Conservation (phyloP, 2,113 vertebrate genomes). For the Meriones unguiculatus region DNA sequence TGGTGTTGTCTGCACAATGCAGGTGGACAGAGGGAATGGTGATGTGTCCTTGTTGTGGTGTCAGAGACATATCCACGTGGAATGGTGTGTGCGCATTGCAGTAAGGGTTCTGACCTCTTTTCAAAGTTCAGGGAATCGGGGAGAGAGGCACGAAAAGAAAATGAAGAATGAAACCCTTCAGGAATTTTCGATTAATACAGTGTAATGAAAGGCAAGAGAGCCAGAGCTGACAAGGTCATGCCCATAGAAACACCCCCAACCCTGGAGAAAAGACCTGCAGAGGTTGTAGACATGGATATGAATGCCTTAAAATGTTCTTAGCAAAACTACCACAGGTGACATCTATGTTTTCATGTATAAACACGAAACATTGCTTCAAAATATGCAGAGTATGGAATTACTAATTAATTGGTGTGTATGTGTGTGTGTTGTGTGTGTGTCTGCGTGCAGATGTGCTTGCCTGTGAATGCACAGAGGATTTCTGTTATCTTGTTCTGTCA, state of each 20-base stretch:
- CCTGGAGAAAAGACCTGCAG: not conserved
- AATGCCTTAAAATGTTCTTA: not conserved
- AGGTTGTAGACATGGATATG: not conserved
- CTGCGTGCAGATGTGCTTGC: not conserved
- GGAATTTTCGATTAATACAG: not conserved
- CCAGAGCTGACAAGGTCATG: not conserved
- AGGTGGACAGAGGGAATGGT: not conserved
- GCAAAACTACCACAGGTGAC: not conserved
- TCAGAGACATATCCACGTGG: rapidly evolving
- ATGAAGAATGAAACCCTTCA: not conserved
- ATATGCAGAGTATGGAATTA: not conserved
- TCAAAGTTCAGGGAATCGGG: not conserved
- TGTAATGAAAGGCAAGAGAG: not conserved
- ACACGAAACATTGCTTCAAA: not conserved
- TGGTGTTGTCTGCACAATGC: no score
- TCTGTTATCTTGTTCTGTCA: not conserved
- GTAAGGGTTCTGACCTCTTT: not conserved
- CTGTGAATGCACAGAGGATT: not conserved
- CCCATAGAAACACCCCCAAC: not conserved
- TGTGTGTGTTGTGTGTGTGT: not conserved
- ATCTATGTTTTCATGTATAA: not conserved
- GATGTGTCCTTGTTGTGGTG: not conserved
- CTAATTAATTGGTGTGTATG: not conserved
- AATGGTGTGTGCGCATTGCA: not conserved
- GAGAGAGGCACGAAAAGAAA: not conserved